A percentile compares a stretch with the other conserved stretches of the same genome.
Conservation (phyloP, 2,797 vertebrate genomes). For the Trachurus trachurus region DNA sequence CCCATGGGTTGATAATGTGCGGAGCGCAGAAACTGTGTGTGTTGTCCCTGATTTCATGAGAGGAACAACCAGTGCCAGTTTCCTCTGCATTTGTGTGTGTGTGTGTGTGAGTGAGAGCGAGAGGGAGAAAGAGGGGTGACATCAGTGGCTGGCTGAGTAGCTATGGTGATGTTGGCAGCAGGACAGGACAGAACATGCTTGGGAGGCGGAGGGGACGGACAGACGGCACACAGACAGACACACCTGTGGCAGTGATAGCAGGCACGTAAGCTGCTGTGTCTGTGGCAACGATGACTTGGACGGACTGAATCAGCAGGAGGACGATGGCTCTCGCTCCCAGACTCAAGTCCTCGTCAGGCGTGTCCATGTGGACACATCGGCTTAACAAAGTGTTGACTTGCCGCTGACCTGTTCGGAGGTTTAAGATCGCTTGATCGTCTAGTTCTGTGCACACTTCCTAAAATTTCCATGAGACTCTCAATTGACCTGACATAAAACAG, state of each 20-base stretch:
- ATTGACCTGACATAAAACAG: slow-evolving; percentile 3
- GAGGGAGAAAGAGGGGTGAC: slow-evolving; percentile 29
- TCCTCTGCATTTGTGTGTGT: slow-evolving; percentile 26
- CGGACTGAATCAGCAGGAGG: slow-evolving; percentile 61
- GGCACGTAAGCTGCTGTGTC: slow-evolving; percentile 36
- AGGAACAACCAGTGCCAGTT: slow-evolving; percentile 47
- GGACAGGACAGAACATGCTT: slow-evolving; percentile 60
- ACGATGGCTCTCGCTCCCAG: slow-evolving; percentile 22
- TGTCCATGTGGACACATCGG: slow-evolving; percentile 50
- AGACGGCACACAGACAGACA: slow-evolving; percentile 45
- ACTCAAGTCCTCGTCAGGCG: slow-evolving; percentile 21
- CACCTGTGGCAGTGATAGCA: slow-evolving; percentile 43
- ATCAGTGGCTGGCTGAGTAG: slow-evolving; percentile 59
- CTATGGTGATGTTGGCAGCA: slow-evolving; percentile 66
- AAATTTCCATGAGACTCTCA: slow-evolving; percentile 6
- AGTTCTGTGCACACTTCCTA: slow-evolving; percentile 3
- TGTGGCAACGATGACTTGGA: slow-evolving; percentile 49
- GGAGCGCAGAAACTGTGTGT: slow-evolving; percentile 22
- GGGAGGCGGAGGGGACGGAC: slow-evolving; percentile 43
- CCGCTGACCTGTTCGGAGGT: slow-evolving; percentile 12
- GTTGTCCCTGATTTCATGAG: slow-evolving; percentile 52
- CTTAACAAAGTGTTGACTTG: slow-evolving; percentile 47
- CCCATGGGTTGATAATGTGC: slow-evolving; percentile 32
- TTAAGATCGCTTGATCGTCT: slow-evolving; percentile 1
- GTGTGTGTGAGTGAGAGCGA: not conserved